Percentiles rank a stretch among this genome's conserved stretches.
phyloP scores from a whole-genome alignment of 2,113 vertebrate genomes.

The Entomyzon cyanotis region DNA sequence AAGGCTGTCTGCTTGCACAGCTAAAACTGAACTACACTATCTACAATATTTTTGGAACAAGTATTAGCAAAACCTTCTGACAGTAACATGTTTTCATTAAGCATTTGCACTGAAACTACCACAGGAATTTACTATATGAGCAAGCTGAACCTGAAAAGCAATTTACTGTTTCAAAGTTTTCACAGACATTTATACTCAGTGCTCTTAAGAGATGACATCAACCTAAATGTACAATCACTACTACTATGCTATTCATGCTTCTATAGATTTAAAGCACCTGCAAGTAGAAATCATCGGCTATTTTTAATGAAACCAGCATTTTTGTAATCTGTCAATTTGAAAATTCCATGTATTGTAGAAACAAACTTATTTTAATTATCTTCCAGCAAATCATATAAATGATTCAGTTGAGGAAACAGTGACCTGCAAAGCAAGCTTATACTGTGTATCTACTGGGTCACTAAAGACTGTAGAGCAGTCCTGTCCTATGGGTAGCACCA shows the following conservation, averaged over 20 bases:
- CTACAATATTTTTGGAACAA: not conserved
- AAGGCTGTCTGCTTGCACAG: not conserved
- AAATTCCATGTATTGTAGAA: not conserved
- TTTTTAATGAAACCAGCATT: not conserved
- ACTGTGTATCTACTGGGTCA: not conserved
- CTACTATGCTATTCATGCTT: not conserved
- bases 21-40: not conserved
- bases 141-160: not conserved
- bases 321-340: not conserved
- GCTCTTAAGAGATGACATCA: too few species aligned
- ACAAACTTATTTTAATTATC: not conserved
- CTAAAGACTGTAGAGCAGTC: not conserved
- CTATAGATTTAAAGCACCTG: not conserved
- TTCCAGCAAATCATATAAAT: not conserved
- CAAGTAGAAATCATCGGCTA: not conserved
- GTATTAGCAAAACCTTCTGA: not conserved
- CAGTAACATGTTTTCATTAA: not conserved
- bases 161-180: not conserved
- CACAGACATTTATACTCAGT: not conserved
- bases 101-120: not conserved
- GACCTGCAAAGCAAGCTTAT: not conserved
- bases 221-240: not conserved
- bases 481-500: not conserved
- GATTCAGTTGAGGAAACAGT: accelerated
- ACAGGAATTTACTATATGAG: not conserved